Evolutionary conservation across 2,113 vertebrate species (phyloP).

Genomic region (Amblyopsis rosae): DNA sequence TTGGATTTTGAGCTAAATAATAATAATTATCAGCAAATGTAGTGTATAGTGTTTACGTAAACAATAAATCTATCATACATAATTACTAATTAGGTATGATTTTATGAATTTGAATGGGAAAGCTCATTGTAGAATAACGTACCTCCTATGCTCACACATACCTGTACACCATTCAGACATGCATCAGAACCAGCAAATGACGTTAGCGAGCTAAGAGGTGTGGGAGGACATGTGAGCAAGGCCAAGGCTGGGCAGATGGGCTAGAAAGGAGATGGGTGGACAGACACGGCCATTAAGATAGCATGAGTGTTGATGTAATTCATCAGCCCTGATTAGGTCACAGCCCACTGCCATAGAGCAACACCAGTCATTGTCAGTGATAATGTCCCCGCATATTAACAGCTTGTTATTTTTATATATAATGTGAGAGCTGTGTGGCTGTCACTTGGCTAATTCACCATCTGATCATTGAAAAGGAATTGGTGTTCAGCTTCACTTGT

Average conservation of each 20-base stretch:
- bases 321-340: constrained; percentile 69
- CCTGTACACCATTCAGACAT: background rate
- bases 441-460: background rate
- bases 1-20: no score
- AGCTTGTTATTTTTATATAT: constrained; percentile 39
- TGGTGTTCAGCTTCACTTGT: no score
- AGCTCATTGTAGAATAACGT: no score
- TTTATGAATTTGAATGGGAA: no score
- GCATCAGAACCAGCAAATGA: background rate
- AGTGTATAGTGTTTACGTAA: no score
- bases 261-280: constrained; percentile 66
- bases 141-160: no score
- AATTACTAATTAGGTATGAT: no score
- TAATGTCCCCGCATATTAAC: constrained; percentile 25
- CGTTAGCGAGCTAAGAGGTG: constrained; percentile 46
- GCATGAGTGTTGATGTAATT: constrained; percentile 78
- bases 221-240: constrained; percentile 62
- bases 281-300: constrained; percentile 79
- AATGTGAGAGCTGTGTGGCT: constrained; percentile 10
- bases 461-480: background rate
- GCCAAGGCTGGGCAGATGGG: constrained; percentile 69
- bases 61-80: no score
- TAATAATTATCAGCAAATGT: no score
- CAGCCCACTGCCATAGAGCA: constrained; percentile 55
- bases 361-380: no score